Evolutionary conservation across 1,140 invertebrate species (phyloP).

Genomic region (Apis florea): DNA sequence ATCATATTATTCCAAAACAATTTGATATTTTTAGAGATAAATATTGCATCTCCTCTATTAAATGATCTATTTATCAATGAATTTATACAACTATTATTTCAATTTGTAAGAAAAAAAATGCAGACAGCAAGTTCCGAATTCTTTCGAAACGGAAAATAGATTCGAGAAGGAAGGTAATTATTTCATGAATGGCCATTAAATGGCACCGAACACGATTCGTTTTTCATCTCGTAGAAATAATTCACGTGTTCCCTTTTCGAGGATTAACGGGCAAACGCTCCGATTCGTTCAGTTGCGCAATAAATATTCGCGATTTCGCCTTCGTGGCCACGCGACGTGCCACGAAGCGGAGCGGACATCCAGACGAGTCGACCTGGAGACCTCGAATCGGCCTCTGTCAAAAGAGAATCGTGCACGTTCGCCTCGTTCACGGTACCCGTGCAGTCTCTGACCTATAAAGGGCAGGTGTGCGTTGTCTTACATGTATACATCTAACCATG

Average conservation of each 20-base stretch:
- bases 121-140: background rate
- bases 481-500: background rate
- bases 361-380: constrained; percentile 67
- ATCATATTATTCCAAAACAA: no score
- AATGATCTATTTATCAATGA: no score
- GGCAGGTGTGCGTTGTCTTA: background rate
- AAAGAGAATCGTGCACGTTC: constrained; percentile 44
- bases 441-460: constrained; percentile 68
- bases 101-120: background rate
- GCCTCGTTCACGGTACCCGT: background rate
- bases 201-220: background rate
- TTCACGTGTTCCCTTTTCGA: background rate
- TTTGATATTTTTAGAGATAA: no score
- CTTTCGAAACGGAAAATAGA: background rate
- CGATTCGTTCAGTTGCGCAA: constrained; percentile 34
- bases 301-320: constrained; percentile 35
- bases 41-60: no score
- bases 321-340: constrained; percentile 44
- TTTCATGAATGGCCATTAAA: background rate
- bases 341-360: constrained; percentile 41
- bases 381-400: constrained; percentile 65
- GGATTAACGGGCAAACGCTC: background rate
- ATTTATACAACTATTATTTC: background rate
- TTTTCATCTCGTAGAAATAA: background rate
- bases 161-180: background rate